Evolutionary conservation across 2,888 invertebrate species (phyloP).

Genomic region (Agonopterix arenella): DNA sequence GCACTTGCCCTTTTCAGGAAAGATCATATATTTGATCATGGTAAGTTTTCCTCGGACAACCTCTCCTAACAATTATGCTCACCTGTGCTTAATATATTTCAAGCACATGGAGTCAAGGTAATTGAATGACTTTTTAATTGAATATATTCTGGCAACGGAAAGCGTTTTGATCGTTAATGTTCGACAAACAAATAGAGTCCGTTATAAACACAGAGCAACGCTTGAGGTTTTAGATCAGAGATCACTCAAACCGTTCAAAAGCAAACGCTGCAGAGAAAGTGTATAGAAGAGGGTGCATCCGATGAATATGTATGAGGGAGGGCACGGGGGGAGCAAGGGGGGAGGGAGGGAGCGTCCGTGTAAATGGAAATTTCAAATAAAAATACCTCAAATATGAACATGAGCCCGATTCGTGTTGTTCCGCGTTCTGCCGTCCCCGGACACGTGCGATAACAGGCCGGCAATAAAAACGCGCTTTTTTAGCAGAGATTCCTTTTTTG

Average conservation of each 20-base stretch:
- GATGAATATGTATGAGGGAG: slow-evolving; percentile 81
- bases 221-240: slow-evolving; percentile 39
- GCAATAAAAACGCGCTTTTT: slow-evolving; percentile 38
- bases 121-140: too few relatives aligned
- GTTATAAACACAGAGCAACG: background rate
- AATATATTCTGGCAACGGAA: too few relatives aligned
- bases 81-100: too few relatives aligned
- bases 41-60: too few relatives aligned
- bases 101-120: too few relatives aligned
- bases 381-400: slow-evolving; percentile 77
- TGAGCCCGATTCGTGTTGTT: slow-evolving; percentile 71
- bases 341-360: slow-evolving; percentile 40
- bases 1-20: too few relatives aligned
- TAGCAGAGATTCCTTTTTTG: slow-evolving; percentile 31
- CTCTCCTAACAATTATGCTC: too few relatives aligned
- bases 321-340: slow-evolving; percentile 10
- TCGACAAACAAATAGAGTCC: too few relatives aligned
- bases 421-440: slow-evolving; percentile 37
- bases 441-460: slow-evolving; percentile 57
- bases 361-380: slow-evolving; percentile 78
- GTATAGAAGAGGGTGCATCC: slow-evolving; percentile 74
- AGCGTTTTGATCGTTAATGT: too few relatives aligned
- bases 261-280: slow-evolving; percentile 54
- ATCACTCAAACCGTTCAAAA: slow-evolving; percentile 34
- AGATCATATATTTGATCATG: too few relatives aligned